Percentiles rank a stretch among this genome's conserved stretches.
Conservation (phyloP, 2,888 invertebrate genomes). For the Elmis aenea region DNA sequence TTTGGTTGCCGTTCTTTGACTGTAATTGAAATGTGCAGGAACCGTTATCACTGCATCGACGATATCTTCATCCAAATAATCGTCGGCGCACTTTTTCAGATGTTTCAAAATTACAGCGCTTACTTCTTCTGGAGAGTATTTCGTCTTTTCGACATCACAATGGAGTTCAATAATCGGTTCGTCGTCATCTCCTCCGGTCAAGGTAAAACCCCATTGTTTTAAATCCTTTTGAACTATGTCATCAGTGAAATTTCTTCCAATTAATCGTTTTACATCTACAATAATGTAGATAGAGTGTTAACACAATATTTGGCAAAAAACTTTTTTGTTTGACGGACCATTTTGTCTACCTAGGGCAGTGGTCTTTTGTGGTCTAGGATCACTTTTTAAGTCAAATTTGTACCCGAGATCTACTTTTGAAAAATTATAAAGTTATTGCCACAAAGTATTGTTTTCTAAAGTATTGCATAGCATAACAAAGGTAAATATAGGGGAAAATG, state of each 20-base stretch:
- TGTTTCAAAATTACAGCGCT: constrained; percentile 6
- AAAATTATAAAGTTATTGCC: too few relatives aligned
- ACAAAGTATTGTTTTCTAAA: too few relatives aligned
- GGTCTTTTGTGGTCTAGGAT: too few relatives aligned
- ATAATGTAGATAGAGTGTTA: too few relatives aligned
- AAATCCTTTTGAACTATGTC: constrained; percentile 4
- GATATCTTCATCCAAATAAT: constrained; percentile 1
- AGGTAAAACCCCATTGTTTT: constrained; percentile 4
- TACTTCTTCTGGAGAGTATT: constrained; percentile 9
- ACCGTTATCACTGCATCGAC: constrained; percentile 8
- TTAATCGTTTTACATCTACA: constrained; percentile 9
- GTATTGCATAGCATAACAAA: too few relatives aligned
- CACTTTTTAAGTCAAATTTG: too few relatives aligned
- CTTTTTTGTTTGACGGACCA: too few relatives aligned
- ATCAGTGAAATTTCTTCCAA: constrained; percentile 5
- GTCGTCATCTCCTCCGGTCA: constrained; percentile 1
- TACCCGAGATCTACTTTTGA: too few relatives aligned
- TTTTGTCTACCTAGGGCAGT: too few relatives aligned
- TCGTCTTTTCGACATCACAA: background rate
- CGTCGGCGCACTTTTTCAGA: constrained; percentile 8
- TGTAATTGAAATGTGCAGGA: constrained; percentile 12
- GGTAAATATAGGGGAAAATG: too few relatives aligned
- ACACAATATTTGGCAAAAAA: too few relatives aligned
- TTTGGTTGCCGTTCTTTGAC: too few relatives aligned
- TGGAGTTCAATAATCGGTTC: constrained; percentile 5